Evolutionary conservation across 1,140 invertebrate species (phyloP), one percentile per base, ranked within the genome.

Genomic region (Zaprionus lachaisei): DNA sequence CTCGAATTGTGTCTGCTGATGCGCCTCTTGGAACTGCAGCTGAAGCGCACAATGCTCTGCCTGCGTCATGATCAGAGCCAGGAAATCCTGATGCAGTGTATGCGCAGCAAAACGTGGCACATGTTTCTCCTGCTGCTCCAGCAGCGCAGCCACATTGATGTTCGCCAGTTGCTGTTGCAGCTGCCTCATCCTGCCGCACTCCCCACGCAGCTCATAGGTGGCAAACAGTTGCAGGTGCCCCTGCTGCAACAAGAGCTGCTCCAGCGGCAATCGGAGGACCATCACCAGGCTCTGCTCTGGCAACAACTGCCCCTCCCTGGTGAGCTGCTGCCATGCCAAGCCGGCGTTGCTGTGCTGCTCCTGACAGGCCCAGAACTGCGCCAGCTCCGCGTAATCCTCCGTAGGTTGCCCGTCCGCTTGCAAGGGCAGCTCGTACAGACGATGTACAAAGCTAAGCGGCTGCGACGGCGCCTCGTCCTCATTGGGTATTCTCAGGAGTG

Each of bases 281-380:
- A 90, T 41, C 28, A 85, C 85, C 1, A 68, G 79, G 2, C 67
- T 85, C 38, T 77, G 51, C n/a, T 90, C 85, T 1, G 85, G 86
- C 4, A 73, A 26, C 15, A 90, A 34, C 5, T 69, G 65, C 0
- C n/a, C 11, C 6, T 22, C 11, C 7, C 37, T 14, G 5, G 41
- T 9, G 7, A 62, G 47, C 4, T 28, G 67, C 3, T 55, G 73
- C 81, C 82, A 85, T 3, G 71, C 56, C 0, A 85, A 15, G 1
- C 44, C 24, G 9, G 31, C 2, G 7, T 57, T 55, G 26, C 55
- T 78, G 38, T 72, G 70, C 56, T 81, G 79, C 20, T 90, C 54
- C 60, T 91, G 86, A 15, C 82, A 80, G 1, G 79, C 71, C 82
- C 86, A 90, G 61, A 90, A 90, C 54, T 85, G 86, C 1, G 82